Percentiles rank a stretch among this genome's conserved stretches.
Evolutionary conservation across 2,888 invertebrate genomes (phyloP).

Genomic region (Dryobota labecula): DNA sequence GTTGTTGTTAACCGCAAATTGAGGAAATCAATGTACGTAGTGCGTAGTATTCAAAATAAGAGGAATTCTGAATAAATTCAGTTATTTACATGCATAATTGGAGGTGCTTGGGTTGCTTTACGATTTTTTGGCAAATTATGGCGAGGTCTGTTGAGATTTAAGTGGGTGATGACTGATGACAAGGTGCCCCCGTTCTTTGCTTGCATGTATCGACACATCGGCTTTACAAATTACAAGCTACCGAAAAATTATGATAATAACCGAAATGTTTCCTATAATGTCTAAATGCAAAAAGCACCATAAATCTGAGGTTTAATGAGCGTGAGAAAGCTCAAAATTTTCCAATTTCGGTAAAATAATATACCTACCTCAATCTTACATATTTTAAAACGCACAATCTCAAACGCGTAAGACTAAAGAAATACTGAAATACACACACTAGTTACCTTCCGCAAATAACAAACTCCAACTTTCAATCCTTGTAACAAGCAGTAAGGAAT

Average conservation of each 20-base stretch:
- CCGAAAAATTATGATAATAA: conserved; percentile 25
- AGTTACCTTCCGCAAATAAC: conserved; percentile 16
- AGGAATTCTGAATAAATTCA: conserved; percentile 60
- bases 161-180: conserved; percentile 55
- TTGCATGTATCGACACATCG: conserved; percentile 13
- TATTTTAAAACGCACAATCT: neutral
- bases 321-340: too few relatives aligned
- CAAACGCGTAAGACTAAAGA: neutral
- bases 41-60: conserved; percentile 39
- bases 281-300: conserved; percentile 32
- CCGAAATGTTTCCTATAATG: conserved; percentile 32
- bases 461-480: conserved; percentile 14
- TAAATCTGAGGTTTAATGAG: too few relatives aligned
- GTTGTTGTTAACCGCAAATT: conserved; percentile 56
- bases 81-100: conserved; percentile 60
- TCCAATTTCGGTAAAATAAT: too few relatives aligned
- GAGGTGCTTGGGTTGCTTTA: conserved; percentile 33
- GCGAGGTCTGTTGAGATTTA: conserved; percentile 21
- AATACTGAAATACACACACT: neutral
- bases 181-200: conserved; percentile 17
- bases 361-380: too few relatives aligned
- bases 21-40: conserved; percentile 57
- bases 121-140: conserved; percentile 40
- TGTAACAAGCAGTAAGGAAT: conserved; percentile 26
- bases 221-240: conserved; percentile 26